Conservation (phyloP, 2,113 vertebrate species). For the Menidia beryllina region DNA sequence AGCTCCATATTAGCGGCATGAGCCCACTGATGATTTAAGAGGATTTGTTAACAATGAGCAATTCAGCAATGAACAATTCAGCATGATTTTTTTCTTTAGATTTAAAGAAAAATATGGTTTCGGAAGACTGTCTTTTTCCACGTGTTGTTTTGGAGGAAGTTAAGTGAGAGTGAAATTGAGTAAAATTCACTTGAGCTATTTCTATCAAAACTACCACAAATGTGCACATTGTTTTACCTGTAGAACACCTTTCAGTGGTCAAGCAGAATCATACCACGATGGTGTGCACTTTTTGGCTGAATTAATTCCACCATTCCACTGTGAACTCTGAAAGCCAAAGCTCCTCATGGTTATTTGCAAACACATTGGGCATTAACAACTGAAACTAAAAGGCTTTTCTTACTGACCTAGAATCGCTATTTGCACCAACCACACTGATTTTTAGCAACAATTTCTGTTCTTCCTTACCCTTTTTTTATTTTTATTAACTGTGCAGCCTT, state of each 20-base stretch:
- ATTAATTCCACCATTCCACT: conserved; percentile 12
- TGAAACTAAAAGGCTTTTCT: conserved; percentile 33
- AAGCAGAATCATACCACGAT: neutral
- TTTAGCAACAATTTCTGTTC: conserved; percentile 43
- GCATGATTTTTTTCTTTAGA: neutral
- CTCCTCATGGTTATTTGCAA: conserved; percentile 26
- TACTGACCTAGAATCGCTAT: conserved; percentile 47
- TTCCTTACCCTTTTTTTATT: conserved; percentile 12
- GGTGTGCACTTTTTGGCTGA: conserved; percentile 7
- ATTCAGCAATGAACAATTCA: too few relatives aligned
- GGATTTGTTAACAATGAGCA: neutral
- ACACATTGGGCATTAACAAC: conserved; percentile 30
- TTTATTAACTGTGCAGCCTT: conserved; percentile 47
- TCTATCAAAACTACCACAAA: neutral
- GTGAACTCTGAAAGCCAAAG: conserved; percentile 7
- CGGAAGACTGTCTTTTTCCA: neutral
- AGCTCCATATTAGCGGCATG: neutral
- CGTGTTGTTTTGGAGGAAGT: neutral
- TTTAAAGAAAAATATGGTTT: neutral
- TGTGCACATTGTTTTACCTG: neutral
- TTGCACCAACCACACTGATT: conserved; percentile 40
- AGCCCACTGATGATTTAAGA: neutral
- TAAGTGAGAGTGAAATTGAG: neutral
- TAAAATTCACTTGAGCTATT: neutral
- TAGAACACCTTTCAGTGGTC: conserved; percentile 1